Conservation (phyloP, 2,113 vertebrate genomes). For the Rhombomys opimus region DNA sequence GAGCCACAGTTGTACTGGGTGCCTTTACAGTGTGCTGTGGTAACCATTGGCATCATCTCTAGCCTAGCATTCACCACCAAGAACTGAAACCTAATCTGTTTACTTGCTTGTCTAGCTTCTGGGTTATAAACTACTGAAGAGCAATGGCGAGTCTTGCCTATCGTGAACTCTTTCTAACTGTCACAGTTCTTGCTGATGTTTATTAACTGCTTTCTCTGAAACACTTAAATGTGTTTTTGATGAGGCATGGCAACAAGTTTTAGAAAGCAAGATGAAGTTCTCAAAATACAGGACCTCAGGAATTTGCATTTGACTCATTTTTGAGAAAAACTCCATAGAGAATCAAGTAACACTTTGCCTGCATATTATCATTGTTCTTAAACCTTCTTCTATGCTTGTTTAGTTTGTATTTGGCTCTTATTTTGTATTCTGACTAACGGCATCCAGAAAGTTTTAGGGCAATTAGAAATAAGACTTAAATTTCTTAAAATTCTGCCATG, state of each 20-base stretch:
- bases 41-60: background rate
- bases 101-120: conserved; percentile 43
- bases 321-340: background rate
- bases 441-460: conserved; percentile 21
- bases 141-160: background rate
- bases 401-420: background rate
- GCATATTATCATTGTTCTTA: background rate
- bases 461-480: conserved; percentile 38
- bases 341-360: background rate
- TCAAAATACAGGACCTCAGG: conserved; percentile 5
- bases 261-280: conserved; percentile 25
- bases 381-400: background rate
- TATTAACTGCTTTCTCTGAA: conserved; percentile 24
- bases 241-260: background rate
- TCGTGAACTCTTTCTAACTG: background rate
- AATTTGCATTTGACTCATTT: background rate
- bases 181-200: conserved; percentile 12
- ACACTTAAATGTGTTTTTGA: background rate
- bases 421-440: background rate
- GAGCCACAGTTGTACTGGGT: background rate
- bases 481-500: background rate
- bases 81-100: conserved; percentile 50
- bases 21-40: background rate
- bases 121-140: conserved; percentile 19
- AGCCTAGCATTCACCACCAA: background rate